Base-by-base conservation (phyloP, 2,888 invertebrate genomes). In the Hypselothyrea guttata region DNA sequence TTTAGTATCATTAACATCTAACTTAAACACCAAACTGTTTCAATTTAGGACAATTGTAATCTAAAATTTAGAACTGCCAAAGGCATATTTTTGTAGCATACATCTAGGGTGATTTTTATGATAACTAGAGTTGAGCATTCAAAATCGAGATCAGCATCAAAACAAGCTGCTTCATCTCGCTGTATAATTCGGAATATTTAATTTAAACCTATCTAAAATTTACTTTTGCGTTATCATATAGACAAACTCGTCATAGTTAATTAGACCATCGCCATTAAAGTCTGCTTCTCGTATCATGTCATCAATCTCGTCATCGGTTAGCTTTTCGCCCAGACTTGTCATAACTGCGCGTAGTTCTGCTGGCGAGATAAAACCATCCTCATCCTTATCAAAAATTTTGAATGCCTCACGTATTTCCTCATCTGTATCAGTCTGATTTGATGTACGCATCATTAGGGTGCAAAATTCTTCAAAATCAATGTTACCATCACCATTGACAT, bases 221-320 rank as follows among this genome's bases (percentile, higher is more conserved):
- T 95, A 96, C 94, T 96, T 96, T 93, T 96, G 96, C 92, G 96
- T 96, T 95, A 97, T 96, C 96, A 97, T 97, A 93, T 96, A 96
- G 92, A 97, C 96, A 92, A 97, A 97, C 93, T 96, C 96, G 66
- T 88, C 87, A 44, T 86, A 87, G 65, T 86, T 82, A 34, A 99
- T 97, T 92, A 97, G 97, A 72, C 98, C 98, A 91, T 98, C 98
- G 87, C 97, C 98, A 91, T 98, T 98, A 90, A 98, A 97, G 92
- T 98, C 98, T 75, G 98, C 98, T 92, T 98, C 98, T 90, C 97
- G 93, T 91, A 98, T 98, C 98, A 99, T 98, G 92, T 98, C 98
- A 90, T 98, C 98, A 75, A 99, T 98, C 91, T 99, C 98, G 91
- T 98, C 98, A 91, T 98, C 98, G 87, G 98, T 98, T 88, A 99